phyloP scores from a whole-genome alignment of 2,888 invertebrate genomes.

The Nemotelus nigrinus region DNA sequence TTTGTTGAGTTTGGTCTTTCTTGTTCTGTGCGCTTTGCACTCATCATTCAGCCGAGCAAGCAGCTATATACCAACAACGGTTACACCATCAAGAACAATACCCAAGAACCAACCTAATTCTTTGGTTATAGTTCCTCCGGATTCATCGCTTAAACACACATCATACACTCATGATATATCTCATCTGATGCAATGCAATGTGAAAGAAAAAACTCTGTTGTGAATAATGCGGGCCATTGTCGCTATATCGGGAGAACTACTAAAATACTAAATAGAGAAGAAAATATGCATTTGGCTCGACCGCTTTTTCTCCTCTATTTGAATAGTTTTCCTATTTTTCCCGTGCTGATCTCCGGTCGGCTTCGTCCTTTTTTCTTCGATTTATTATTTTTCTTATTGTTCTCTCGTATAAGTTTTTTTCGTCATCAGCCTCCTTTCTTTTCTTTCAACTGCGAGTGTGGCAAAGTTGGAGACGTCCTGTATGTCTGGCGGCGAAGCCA shows the following conservation, averaged over 20 bases:
- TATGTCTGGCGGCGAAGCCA: conserved; percentile 4
- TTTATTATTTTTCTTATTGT: conserved; percentile 48
- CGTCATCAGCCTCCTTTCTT: conserved; percentile 43
- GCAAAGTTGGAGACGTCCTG: conserved; percentile 8
- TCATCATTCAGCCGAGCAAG: neutral
- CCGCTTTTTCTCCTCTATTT: conserved; percentile 42
- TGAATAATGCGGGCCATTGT: conserved; percentile 18
- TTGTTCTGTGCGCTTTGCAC: too few relatives aligned
- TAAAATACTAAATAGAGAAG: neutral
- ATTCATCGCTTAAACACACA: conserved; percentile 30
- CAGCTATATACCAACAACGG: conserved; percentile 7
- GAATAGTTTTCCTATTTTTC: conserved; percentile 48
- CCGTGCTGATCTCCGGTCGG: conserved; percentile 44
- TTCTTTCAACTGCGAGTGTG: conserved; percentile 15
- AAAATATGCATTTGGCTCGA: conserved; percentile 37
- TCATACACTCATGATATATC: conserved; percentile 34
- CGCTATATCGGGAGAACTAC: neutral
- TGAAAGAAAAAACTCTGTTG: neutral
- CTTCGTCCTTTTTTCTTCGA: conserved; percentile 44
- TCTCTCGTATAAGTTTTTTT: neutral
- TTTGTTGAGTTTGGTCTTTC: too few relatives aligned
- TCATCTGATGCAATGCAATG: conserved; percentile 26
- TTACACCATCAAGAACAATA: conserved; percentile 11
- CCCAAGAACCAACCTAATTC: conserved; percentile 13
- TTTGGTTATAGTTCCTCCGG: neutral